Base-by-base conservation (phyloP, 2,888 invertebrate genomes). In the Odontocerum albicorne region DNA sequence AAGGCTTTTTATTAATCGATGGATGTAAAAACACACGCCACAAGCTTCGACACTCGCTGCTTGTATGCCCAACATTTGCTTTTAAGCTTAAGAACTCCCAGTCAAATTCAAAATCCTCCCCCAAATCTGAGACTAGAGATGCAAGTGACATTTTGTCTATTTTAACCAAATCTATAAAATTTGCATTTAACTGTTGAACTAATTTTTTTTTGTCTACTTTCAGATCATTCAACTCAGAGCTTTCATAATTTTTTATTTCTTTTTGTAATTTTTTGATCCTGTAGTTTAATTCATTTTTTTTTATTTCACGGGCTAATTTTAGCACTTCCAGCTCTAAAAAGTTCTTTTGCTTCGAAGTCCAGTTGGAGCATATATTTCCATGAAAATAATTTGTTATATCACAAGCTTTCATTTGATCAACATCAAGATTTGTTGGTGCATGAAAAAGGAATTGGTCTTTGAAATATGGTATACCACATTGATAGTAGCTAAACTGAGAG, bases 21-120 rank as follows among this genome's bases (percentile, higher is more conserved):
- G 90, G 89, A 67, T 87, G 85, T 40, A 89, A 67, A 64, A 83
- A 86, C 16, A 85, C 74, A 55, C 82, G 81, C 90, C 90, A 91
- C 66, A 89, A 80, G 0, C 85, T 77, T 63, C 78, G 71, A 65
- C 88, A 90, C 65, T 87, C 87, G 7, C 74, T 71, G 0, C 82
- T 70, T 0, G 78, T 76, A 64, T 88, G 88, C n/a, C 82, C 77
- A 27, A 73, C 68, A 57, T 77, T 75, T 3, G 80, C 59, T 17
- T 66, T 66, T 4, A 68, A 69, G 1, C 83, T 69, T 45, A 86
- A 71, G 49, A 72, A 70, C 19, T 80, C 68, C 86, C 86, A 86
- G 62, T 85, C 82, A 65, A 84, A 81, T 53, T 80, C 72, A 33
- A 72, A 60, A 10, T 52, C 43, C 42, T 65, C 57, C 39, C 71